These are phyloP conservation scores for Okapia johnstoni DNA, from an alignment of 2,113 vertebrate species.

Conservation along the genomic window DNA sequence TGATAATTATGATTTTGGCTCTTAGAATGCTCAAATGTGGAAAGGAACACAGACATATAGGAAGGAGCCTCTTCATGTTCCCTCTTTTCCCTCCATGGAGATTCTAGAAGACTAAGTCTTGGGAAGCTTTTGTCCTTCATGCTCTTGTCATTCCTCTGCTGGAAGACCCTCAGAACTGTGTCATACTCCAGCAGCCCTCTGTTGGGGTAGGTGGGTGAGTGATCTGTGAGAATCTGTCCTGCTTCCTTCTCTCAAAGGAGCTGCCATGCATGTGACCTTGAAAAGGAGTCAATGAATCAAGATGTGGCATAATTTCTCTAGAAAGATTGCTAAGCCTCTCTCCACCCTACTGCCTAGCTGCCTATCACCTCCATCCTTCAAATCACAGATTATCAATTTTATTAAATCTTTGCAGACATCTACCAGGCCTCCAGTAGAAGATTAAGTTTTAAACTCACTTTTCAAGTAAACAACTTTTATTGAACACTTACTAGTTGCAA, in stretches of 20 bases:
- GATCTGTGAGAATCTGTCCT: background rate
- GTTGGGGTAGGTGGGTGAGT: background rate
- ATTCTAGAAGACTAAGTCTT: background rate
- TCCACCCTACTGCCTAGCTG: background rate
- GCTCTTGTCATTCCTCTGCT: background rate
- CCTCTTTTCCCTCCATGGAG: background rate
- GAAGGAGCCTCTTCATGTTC: background rate
- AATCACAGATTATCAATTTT: constrained; percentile 17
- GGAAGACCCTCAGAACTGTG: background rate
- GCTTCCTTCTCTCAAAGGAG: background rate
- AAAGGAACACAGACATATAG: background rate
- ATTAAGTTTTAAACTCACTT: background rate
- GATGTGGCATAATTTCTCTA: constrained; percentile 26
- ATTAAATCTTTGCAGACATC: background rate
- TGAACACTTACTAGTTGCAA: background rate
- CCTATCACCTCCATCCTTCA: constrained; percentile 1
- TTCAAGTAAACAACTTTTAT: background rate
- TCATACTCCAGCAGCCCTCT: background rate
- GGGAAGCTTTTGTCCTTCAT: background rate
- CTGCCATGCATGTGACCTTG: background rate
- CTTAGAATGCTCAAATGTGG: background rate
- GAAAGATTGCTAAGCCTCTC: constrained; percentile 27
- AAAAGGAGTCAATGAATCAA: background rate
- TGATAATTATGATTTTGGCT: background rate
- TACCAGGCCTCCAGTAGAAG: background rate